Evolutionary conservation across 2,888 invertebrate species (phyloP), one percentile per base, ranked within the genome.

Genomic region (Philaethria dido): DNA sequence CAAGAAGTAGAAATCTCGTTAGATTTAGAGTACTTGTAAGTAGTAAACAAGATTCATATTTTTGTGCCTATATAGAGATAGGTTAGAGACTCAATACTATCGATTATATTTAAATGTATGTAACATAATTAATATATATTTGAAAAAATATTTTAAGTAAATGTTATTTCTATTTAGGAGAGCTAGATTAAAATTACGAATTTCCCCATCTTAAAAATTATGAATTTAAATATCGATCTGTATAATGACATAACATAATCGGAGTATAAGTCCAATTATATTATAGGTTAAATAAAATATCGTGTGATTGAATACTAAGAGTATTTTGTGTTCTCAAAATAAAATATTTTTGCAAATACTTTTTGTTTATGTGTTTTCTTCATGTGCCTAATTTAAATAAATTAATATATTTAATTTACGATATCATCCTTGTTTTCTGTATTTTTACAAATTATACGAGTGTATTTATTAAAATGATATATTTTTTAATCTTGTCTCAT

Each of bases 311-410:
- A 68, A 64, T 18, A 45, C 50, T 42, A 64, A 57, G 42, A 65
- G 55, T 57, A 55, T 62, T 65, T 68, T 70, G 69, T 65, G 59
- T 68, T 70, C 55, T 63, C 33, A 59, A 68, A 74, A 72, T 71
- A 74, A 72, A 71, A 63, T 73, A 72, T 72, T 73, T 75, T 72
- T 73, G 33, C 44, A 62, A 63, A 59, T 6, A 18, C 14, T 8
- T 33, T 20, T 69, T 63, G 68, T 65, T 16, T 47, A 6, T 3
- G 1, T 33, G 8, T 33, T 33, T 6, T 6, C 8, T 33, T 33
- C 8, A 33, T 33, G n/a, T n/a, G n/a, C n/a, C n/a, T n/a, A n/a
- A n/a, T n/a, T n/a, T n/a, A n/a, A n/a, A n/a, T n/a, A n/a, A n/a
- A n/a, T n/a, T n/a, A n/a, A n/a, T n/a, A n/a, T n/a, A n/a, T n/a